Percentiles rank a stretch among this genome's conserved stretches.
Conservation (phyloP, 2,888 invertebrate genomes). For the Syritta pipiens region DNA sequence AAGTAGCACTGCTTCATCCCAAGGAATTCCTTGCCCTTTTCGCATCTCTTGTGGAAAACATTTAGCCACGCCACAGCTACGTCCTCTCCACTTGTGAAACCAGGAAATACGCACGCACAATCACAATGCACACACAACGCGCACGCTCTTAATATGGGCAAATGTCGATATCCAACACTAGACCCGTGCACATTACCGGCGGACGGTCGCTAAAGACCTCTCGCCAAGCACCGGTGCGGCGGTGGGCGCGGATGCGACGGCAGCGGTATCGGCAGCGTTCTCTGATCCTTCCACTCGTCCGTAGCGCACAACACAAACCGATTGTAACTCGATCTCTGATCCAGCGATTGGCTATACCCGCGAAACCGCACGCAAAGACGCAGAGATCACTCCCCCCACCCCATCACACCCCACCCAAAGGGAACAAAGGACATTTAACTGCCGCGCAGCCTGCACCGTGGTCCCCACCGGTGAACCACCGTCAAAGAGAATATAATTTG, state of each 20-base stretch:
- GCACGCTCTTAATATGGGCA: constrained; percentile 51
- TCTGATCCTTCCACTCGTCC: constrained; percentile 43
- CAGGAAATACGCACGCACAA: constrained; percentile 44
- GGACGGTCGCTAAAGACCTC: too few species aligned
- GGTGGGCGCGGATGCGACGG: constrained; percentile 9
- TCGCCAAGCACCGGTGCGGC: too few species aligned
- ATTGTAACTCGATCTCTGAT: constrained; percentile 51
- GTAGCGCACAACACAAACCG: too few species aligned
- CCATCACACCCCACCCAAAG: too few species aligned
- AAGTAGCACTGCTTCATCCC: too few species aligned
- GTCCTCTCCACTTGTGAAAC: too few species aligned
- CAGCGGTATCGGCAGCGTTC: too few species aligned
- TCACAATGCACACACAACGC: constrained; percentile 11
- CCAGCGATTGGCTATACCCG: constrained; percentile 25
- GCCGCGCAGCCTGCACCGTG: neutral
- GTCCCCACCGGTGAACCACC: neutral
- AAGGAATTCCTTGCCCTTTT: too few species aligned
- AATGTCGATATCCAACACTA: constrained; percentile 35
- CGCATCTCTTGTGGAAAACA: too few species aligned
- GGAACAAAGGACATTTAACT: constrained; percentile 51
- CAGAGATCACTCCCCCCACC: too few species aligned
- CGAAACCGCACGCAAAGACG: constrained; percentile 21
- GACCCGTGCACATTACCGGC: neutral
- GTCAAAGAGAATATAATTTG: constrained; percentile 64
- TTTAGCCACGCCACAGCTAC: too few species aligned